Percentiles rank a stretch among this genome's conserved stretches.
Conservation (phyloP, 2,113 vertebrate species). For the Seriola quinqueradiata region DNA sequence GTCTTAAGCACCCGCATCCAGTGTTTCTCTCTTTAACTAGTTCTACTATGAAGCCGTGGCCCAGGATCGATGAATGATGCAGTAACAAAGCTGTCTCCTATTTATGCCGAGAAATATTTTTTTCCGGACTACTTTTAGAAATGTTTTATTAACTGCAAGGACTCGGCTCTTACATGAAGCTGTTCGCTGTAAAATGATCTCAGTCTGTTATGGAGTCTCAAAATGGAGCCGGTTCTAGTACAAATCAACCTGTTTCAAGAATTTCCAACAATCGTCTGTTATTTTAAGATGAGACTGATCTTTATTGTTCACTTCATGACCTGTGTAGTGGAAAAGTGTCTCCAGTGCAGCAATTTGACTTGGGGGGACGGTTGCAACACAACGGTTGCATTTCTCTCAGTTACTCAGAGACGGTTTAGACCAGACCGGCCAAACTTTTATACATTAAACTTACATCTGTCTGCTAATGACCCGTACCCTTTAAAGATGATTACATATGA, state of each 20-base stretch:
- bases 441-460: too few species aligned
- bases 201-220: not conserved
- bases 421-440: too few species aligned
- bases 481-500: too few species aligned
- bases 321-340: too few species aligned
- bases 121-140: not conserved
- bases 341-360: too few species aligned
- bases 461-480: too few species aligned
- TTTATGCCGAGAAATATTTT: not conserved
- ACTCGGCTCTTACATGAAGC: not conserved
- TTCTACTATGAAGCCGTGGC: constrained; percentile 4
- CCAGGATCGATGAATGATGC: constrained; percentile 21
- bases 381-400: too few species aligned
- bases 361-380: too few species aligned
- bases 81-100: constrained; percentile 8
- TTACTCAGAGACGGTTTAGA: too few species aligned
- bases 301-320: not conserved
- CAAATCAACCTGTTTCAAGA: not conserved
- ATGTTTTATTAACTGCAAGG: not conserved
- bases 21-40: constrained; percentile 14
- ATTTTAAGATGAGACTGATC: not conserved
- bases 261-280: not conserved
- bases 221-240: not conserved
- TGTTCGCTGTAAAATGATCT: not conserved
- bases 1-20: constrained; percentile 37